These are phyloP conservation scores for Papilio protenor DNA, from an alignment of 2,888 invertebrate species.

Conservation along the genomic window DNA sequence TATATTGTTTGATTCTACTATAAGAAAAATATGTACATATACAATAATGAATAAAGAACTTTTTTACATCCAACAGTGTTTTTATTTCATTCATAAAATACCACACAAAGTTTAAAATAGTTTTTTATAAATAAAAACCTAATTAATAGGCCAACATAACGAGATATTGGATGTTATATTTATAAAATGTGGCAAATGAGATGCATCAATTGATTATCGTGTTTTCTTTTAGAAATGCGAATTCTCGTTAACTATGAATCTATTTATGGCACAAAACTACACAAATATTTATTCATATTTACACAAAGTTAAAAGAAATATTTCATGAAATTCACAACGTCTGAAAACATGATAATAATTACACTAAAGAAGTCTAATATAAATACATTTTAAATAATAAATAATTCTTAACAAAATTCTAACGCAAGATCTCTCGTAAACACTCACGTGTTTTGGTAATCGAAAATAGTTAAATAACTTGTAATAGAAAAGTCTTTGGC, in stretches of 20 bases:
- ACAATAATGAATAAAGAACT: not conserved
- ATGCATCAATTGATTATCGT: not conserved
- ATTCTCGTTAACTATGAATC: too few relatives aligned
- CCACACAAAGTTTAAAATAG: not conserved
- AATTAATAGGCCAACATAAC: not conserved
- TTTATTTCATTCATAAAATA: not conserved
- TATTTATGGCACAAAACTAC: not conserved
- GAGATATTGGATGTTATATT: not conserved
- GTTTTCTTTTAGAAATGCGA: too few relatives aligned
- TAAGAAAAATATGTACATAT: slow-evolving; percentile 2
- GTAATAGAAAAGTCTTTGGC: not conserved
- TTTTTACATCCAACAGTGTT: not conserved
- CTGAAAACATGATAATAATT: not conserved
- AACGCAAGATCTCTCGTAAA: not conserved
- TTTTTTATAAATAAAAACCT: too few relatives aligned
- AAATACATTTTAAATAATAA: not conserved
- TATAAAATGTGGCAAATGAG: not conserved
- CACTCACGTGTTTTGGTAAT: not conserved
- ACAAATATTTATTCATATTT: not conserved
- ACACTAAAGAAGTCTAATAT: not conserved
- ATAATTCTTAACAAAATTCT: not conserved
- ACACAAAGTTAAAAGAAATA: not conserved
- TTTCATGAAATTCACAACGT: too few relatives aligned
- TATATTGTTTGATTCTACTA: not conserved
- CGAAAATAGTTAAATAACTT: not conserved